Evolutionary conservation across 1,140 invertebrate genomes (phyloP).

Genomic region (Pinna nobilis): DNA sequence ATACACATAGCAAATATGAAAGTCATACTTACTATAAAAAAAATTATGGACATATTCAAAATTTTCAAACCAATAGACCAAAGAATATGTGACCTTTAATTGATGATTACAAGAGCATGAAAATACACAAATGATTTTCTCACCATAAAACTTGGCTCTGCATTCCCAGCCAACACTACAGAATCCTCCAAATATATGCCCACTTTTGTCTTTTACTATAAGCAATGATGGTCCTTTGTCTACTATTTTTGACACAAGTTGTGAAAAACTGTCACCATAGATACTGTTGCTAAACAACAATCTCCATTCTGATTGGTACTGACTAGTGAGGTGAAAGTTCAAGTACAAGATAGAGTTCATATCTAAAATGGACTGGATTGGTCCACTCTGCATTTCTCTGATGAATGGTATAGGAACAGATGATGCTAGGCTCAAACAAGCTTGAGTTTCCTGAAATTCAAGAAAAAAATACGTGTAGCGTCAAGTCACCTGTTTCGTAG

Average conservation of each 20-base stretch:
- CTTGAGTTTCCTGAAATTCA: not conserved
- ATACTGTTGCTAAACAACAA: slow-evolving; percentile 68
- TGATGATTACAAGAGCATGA: not conserved
- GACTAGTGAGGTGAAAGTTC: slow-evolving; percentile 64
- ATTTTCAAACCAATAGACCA: too few relatives aligned
- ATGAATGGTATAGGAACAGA: slow-evolving; percentile 19
- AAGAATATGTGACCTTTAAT: not conserved
- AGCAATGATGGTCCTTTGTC: slow-evolving; percentile 70
- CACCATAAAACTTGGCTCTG: slow-evolving; percentile 82
- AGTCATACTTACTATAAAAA: too few relatives aligned
- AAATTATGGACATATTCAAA: too few relatives aligned
- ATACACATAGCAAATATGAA: too few relatives aligned
- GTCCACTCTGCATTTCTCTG: not conserved
- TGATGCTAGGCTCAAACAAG: not conserved
- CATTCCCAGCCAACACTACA: slow-evolving; percentile 85
- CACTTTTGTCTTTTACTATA: slow-evolving; percentile 81
- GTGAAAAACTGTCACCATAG: slow-evolving; percentile 73
- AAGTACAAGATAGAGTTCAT: slow-evolving; percentile 61
- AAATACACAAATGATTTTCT: slow-evolving; percentile 27
- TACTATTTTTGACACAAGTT: slow-evolving; percentile 61
- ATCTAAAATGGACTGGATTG: slow-evolving; percentile 55
- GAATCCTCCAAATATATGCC: slow-evolving; percentile 92
- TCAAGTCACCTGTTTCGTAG: too few relatives aligned
- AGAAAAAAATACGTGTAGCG: too few relatives aligned
- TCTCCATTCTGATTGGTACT: slow-evolving; percentile 67